These are phyloP conservation scores for Sarcophaga peregrina DNA, from an alignment of 1,140 invertebrate species.

Conservation along the genomic window DNA sequence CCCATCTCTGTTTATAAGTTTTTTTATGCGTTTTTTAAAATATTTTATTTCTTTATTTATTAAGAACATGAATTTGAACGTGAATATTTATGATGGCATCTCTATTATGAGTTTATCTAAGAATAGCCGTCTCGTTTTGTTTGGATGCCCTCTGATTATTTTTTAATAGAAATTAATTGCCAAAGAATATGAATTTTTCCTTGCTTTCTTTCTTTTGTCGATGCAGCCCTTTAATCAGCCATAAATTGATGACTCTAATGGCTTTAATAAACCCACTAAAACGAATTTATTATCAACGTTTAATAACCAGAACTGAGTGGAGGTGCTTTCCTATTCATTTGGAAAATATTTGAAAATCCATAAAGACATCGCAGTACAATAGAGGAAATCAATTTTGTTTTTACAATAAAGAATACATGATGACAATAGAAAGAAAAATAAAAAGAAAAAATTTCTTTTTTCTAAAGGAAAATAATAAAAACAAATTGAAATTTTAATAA, in stretches of 20 bases:
- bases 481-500: neutral
- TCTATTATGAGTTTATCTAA: no score
- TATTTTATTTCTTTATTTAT: no score
- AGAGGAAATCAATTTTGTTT: slow-evolving; percentile 29
- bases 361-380: neutral
- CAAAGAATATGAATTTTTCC: neutral
- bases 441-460: neutral
- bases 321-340: neutral
- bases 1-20: no score
- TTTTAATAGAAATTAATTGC: slow-evolving; percentile 39
- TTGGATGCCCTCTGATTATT: neutral
- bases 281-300: slow-evolving; percentile 3
- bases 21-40: no score
- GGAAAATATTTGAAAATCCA: neutral
- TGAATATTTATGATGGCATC: no score
- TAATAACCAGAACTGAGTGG: neutral
- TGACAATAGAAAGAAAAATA: neutral
- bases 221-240: slow-evolving; percentile 4
- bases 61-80: no score
- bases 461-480: no score
- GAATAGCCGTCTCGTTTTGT: no score
- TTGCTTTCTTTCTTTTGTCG: neutral
- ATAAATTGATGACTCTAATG: slow-evolving; percentile 32
- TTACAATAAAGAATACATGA: neutral
- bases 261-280: slow-evolving; percentile 37